Base-by-base conservation (phyloP, 2,113 vertebrate species). In the Falcunculus frontatus region DNA sequence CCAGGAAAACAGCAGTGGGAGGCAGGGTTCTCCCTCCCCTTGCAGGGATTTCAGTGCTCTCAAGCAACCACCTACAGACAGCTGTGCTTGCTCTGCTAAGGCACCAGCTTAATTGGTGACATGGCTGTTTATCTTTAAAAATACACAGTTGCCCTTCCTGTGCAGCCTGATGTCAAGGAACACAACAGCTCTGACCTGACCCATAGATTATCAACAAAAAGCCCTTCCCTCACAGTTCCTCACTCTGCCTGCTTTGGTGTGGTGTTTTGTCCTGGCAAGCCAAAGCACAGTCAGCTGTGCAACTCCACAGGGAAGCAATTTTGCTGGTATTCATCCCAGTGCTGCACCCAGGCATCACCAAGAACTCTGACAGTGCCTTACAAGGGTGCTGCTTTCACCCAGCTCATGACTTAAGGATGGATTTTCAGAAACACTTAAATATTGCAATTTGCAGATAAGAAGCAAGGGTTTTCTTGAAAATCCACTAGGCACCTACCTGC, bases 401-500 rank as follows among this genome's bases (percentile, higher is more conserved):
- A 2, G 35, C 23, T 35, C 55, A 35, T 0, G 3, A 46, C 13
- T 64, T 37, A 53, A 12, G 44, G 49, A 20, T 2, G 1, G 39
- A 41, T 84, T 87, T 89, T 75, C 41, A 76, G 49, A 94, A 89
- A 64, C 26, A 53, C 5, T 33, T 67, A 49, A 47, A 52, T 29
- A 33, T 64, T 68, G 37, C 1, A 6, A 73, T 59, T 76, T 90
- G 41, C 33, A 57, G 55, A 39, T 77, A 83, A 91, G 68, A 41
- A 76, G 26, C 13, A 8, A 4, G 25, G 15, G 11, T 47, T 84
- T 67, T 74, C 50, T 35, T 73, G 53, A 74, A 84, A 94, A 84
- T 52, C 32, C 9, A 8, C 25, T 15, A 5, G 60, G 37, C 9
- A 86, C 13, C 27, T 64, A 82, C 12, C 30, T 67, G 14, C 75